These are phyloP conservation scores for Timandra comae DNA, from an alignment of 2,888 invertebrate species.

Conservation along the genomic window DNA sequence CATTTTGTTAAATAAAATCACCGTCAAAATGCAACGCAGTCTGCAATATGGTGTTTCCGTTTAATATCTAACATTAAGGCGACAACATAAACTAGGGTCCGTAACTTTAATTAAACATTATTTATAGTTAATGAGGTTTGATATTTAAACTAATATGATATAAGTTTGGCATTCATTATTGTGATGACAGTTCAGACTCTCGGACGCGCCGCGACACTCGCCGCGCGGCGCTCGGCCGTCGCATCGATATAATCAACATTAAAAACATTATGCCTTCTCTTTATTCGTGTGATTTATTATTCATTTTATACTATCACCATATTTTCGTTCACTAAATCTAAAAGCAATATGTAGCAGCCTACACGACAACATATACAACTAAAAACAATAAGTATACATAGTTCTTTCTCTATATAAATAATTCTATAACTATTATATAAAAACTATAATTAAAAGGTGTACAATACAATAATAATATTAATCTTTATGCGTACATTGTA, in stretches of 20 bases:
- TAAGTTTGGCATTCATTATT: slow-evolving; percentile 61
- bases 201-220: no score
- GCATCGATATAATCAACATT: slow-evolving; percentile 21
- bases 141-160: slow-evolving; percentile 48
- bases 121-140: slow-evolving; percentile 47
- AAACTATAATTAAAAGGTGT: slow-evolving; percentile 68
- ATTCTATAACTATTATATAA: slow-evolving; percentile 63
- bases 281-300: slow-evolving; percentile 49
- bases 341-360: slow-evolving; percentile 63
- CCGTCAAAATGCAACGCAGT: slow-evolving; percentile 69
- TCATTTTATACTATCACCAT: slow-evolving; percentile 50
- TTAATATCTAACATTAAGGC: slow-evolving; percentile 55
- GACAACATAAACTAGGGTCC: slow-evolving; percentile 58
- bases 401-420: slow-evolving; percentile 63
- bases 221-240: no score
- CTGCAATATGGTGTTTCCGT: slow-evolving; percentile 62
- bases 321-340: slow-evolving; percentile 43
- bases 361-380: slow-evolving; percentile 36
- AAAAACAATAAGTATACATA: slow-evolving; percentile 50
- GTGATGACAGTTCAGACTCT: slow-evolving; percentile 38
- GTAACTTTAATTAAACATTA: slow-evolving; percentile 47
- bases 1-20: slow-evolving; percentile 46
- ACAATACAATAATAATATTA: slow-evolving; percentile 51
- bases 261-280: slow-evolving; percentile 62
- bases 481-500: slow-evolving; percentile 70